Evolutionary conservation across 2,888 invertebrate genomes (phyloP).

Genomic region (Trachelus stipa): DNA sequence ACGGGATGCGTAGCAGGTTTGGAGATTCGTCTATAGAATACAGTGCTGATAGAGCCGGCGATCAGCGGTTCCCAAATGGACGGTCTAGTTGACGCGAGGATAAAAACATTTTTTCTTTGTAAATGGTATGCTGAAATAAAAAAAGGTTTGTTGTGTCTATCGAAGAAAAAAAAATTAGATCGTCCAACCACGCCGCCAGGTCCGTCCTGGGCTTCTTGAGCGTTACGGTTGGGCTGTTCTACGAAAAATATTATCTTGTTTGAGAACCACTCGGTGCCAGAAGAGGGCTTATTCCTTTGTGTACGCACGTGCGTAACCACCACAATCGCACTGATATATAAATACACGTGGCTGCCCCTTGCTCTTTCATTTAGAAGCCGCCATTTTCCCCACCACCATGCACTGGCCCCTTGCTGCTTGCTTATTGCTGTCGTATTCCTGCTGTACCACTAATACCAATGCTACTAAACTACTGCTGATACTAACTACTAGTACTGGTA

Average conservation of each 20-base stretch:
- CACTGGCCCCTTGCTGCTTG: conserved; percentile 14
- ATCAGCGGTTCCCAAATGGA: not conserved
- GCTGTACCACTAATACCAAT: not conserved
- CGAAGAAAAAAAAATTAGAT: not conserved
- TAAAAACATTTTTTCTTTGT: not conserved
- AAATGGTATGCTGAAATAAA: not conserved
- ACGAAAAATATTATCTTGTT: not conserved
- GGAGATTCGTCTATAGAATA: conserved; percentile 12
- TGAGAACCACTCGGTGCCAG: not conserved
- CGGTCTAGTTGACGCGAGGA: not conserved
- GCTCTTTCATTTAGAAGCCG: conserved; percentile 26
- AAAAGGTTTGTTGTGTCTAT: not conserved
- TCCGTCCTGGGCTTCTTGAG: not conserved
- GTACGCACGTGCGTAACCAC: conserved; percentile 30
- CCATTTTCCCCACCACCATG: conserved; percentile 19
- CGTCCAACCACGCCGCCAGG: not conserved
- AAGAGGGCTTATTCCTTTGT: conserved; percentile 32
- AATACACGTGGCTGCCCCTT: conserved; percentile 18
- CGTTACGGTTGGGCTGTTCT: not conserved
- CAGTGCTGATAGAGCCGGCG: not conserved
- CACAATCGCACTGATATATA: not conserved
- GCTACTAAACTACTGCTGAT: not conserved
- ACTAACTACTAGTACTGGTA: not conserved
- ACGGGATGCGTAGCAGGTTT: conserved; percentile 11
- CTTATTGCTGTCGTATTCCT: not conserved